Percentiles rank a stretch among this genome's conserved stretches.
These are phyloP conservation scores for Metopia argyrocephala DNA, from an alignment of 2,888 invertebrate species.

Conservation along the genomic window DNA sequence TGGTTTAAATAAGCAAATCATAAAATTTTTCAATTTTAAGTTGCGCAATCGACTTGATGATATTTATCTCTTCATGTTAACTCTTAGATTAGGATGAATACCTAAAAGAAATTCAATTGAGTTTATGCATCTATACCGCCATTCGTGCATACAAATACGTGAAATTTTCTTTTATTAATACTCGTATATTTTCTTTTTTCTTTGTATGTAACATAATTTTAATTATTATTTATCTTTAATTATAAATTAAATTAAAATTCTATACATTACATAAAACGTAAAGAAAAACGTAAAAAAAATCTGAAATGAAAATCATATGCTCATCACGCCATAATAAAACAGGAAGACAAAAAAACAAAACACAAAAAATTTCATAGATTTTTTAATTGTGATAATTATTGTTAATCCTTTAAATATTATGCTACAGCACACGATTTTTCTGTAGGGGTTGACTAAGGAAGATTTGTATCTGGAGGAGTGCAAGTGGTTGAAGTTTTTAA, in stretches of 20 bases:
- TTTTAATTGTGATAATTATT: constrained; percentile 39
- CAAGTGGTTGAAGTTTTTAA: constrained; percentile 21
- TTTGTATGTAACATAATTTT: constrained; percentile 38
- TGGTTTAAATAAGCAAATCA: no score
- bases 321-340: not conserved
- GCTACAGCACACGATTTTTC: constrained; percentile 33
- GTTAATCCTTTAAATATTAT: constrained; percentile 56
- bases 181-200: not conserved
- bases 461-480: constrained; percentile 11
- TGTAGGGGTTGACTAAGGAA: not conserved
- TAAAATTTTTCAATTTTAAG: no score
- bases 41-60: no score
- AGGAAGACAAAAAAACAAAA: not conserved
- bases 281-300: constrained; percentile 37
- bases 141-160: no score
- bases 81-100: no score
- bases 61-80: no score
- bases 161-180: no score
- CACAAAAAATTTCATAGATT: not conserved
- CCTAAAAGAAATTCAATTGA: no score
- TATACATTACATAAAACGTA: constrained; percentile 22
- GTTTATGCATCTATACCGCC: not conserved
- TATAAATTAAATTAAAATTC: constrained; percentile 61
- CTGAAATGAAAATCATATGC: constrained; percentile 3
- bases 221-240: constrained; percentile 63